These are phyloP conservation scores for Mungos mungo DNA, from an alignment of 2,113 vertebrate genomes.

Conservation along the genomic window DNA sequence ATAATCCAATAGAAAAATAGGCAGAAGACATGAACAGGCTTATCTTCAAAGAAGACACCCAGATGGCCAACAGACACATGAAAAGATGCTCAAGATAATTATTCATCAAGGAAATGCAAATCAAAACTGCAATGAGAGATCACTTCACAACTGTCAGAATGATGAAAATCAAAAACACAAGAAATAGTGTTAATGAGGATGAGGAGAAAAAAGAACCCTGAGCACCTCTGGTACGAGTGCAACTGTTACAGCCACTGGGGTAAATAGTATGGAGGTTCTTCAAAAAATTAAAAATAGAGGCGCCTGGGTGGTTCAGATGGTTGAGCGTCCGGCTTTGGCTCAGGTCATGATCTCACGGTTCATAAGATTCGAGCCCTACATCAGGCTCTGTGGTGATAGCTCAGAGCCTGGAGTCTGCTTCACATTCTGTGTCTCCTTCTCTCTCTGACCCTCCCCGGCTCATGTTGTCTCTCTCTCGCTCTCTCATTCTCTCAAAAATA, in stretches of 20 bases:
- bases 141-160: neutral
- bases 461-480: no score
- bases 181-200: neutral
- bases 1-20: neutral
- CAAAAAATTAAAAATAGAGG: neutral
- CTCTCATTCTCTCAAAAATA: no score
- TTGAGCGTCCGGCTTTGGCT: no score
- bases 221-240: neutral
- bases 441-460: no score
- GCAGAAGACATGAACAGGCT: neutral
- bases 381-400: no score
- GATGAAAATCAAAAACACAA: neutral
- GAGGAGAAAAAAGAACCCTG: neutral
- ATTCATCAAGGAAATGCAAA: neutral
- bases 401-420: no score
- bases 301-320: no score
- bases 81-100: neutral
- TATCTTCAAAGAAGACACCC: neutral
- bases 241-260: neutral
- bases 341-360: no score
- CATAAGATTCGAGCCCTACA: no score
- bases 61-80: neutral
- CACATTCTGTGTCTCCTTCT: no score
- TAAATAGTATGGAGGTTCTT: neutral
- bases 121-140: neutral